These are phyloP conservation scores for Mesaphorura yosii DNA, from an alignment of 1,140 invertebrate genomes.

Conservation along the genomic window DNA sequence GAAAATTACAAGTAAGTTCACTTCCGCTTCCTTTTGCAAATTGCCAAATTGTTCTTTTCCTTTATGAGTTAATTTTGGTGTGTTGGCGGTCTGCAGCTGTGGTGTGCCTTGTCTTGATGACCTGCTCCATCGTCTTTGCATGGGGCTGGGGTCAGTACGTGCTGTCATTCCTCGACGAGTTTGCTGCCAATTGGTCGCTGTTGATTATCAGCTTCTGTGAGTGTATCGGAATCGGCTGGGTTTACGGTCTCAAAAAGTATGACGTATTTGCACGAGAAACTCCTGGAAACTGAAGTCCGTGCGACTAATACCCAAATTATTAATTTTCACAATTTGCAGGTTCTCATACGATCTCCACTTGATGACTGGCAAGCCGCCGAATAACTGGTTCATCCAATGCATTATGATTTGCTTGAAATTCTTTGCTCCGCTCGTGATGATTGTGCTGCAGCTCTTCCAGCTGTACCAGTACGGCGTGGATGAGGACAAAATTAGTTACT, in stretches of 20 bases:
- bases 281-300: not conserved
- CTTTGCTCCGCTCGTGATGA: constrained; percentile 75
- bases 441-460: constrained; percentile 52
- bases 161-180: constrained; percentile 7
- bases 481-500: not conserved
- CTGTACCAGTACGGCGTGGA: not conserved
- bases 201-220: constrained; percentile 89
- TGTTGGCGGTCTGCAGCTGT: not conserved
- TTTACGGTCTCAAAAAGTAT: constrained; percentile 68
- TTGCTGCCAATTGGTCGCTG: constrained; percentile 58
- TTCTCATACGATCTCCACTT: constrained; percentile 85
- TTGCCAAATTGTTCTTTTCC: not conserved
- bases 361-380: constrained; percentile 78
- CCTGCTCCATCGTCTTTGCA: constrained; percentile 6
- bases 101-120: not conserved
- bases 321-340: constrained; percentile 38
- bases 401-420: constrained; percentile 92
- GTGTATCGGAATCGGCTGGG: constrained; percentile 79
- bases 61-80: not conserved
- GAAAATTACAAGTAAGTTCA: constrained; percentile 6
- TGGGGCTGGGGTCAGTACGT: constrained; percentile 8
- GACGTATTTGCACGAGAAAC: too few relatives aligned
- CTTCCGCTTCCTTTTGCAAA: not conserved
- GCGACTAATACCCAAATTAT: not conserved
- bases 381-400: too few relatives aligned